Conservation (phyloP, 2,888 invertebrate species). For the Cryptocephalus moraei region DNA sequence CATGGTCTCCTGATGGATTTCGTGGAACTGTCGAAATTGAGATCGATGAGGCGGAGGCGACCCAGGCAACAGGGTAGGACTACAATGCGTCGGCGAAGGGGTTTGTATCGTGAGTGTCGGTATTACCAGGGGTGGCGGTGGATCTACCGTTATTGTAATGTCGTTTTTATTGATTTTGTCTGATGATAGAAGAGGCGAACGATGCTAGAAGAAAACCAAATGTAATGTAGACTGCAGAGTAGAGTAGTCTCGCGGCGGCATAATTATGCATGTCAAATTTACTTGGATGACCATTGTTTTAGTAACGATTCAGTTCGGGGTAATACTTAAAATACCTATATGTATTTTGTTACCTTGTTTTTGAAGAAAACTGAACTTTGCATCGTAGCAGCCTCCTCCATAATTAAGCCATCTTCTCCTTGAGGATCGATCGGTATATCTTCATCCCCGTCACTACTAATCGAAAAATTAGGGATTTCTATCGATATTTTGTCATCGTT, state of each 20-base stretch:
- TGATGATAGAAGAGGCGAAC: slow-evolving; percentile 40
- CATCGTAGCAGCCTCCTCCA: slow-evolving; percentile 37
- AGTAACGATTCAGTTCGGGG: too few relatives aligned
- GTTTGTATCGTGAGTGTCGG: slow-evolving; percentile 57
- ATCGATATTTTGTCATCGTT: slow-evolving; percentile 42
- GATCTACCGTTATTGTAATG: slow-evolving; percentile 17
- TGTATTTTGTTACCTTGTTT: slow-evolving; percentile 16
- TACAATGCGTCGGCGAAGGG: slow-evolving; percentile 56
- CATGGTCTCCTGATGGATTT: slow-evolving; percentile 26
- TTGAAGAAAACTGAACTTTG: slow-evolving; percentile 24
- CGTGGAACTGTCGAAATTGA: slow-evolving; percentile 11
- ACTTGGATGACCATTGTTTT: too few relatives aligned
- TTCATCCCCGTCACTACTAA: slow-evolving; percentile 35
- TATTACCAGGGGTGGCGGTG: slow-evolving; percentile 47
- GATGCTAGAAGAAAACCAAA: slow-evolving; percentile 41
- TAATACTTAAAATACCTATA: too few relatives aligned
- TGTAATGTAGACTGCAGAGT: too few relatives aligned
- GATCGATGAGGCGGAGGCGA: slow-evolving; percentile 47
- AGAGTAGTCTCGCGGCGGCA: too few relatives aligned
- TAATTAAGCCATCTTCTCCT: slow-evolving; percentile 36
- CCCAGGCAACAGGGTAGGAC: slow-evolving; percentile 36
- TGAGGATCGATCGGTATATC: slow-evolving; percentile 36
- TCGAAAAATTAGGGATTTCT: slow-evolving; percentile 36
- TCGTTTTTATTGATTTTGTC: slow-evolving; percentile 14
- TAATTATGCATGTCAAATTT: too few relatives aligned